These are phyloP conservation scores for Aotus griseimembra DNA, from an alignment of 2,797 vertebrate genomes.

Conservation along the genomic window DNA sequence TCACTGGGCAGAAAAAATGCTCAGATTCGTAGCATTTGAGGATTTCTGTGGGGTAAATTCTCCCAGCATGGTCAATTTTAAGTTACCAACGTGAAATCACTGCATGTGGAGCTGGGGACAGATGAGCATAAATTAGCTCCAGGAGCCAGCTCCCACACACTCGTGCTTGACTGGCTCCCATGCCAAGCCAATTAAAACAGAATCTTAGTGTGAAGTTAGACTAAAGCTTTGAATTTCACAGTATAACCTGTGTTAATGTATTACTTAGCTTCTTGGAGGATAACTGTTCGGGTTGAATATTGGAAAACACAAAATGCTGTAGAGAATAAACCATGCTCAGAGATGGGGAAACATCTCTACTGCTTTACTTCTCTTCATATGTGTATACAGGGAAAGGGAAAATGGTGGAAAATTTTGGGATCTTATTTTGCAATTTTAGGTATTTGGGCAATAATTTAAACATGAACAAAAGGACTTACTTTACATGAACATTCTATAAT, in stretches of 20 bases:
- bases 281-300: neutral
- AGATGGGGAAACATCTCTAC: neutral
- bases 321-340: neutral
- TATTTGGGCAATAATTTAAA: neutral
- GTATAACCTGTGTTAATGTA: neutral
- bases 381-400: neutral
- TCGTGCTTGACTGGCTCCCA: neutral
- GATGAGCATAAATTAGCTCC: neutral
- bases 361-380: neutral
- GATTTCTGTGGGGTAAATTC: neutral
- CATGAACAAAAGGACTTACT: neutral
- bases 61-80: neutral
- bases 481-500: neutral
- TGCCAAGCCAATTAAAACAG: neutral
- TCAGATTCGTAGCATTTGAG: neutral
- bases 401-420: neutral
- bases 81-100: neutral
- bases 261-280: neutral
- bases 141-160: neutral
- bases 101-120: neutral
- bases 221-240: slow-evolving; percentile 42
- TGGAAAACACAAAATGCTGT: neutral
- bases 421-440: neutral
- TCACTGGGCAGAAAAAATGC: neutral
- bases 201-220: slow-evolving; percentile 15